A percentile compares a stretch with the other conserved stretches of the same genome.
Evolutionary conservation across 2,888 invertebrate genomes (phyloP).

Genomic region (Nomada ferruginata): DNA sequence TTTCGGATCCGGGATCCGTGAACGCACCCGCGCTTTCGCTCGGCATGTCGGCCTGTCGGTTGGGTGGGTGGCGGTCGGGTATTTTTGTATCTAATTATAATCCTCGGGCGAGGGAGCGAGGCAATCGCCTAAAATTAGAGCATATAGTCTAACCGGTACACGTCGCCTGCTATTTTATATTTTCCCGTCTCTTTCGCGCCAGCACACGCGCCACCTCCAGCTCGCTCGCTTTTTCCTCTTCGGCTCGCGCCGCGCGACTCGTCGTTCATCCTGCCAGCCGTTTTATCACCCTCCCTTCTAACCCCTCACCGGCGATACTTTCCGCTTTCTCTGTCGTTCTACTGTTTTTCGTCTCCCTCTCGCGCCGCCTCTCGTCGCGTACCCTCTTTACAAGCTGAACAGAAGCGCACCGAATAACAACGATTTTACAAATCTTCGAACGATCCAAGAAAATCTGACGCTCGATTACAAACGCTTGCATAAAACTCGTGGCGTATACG

Average conservation of each 20-base stretch:
- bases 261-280: constrained; percentile 60
- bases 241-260: constrained; percentile 46
- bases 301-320: constrained; percentile 30
- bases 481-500: too few relatives aligned
- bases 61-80: constrained; percentile 77
- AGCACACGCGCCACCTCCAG: constrained; percentile 22
- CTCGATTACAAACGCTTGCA: too few relatives aligned
- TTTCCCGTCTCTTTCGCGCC: constrained; percentile 61
- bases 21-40: constrained; percentile 73
- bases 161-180: constrained; percentile 77
- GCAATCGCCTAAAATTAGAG: constrained; percentile 84
- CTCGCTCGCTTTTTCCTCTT: constrained; percentile 41
- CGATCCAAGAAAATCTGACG: too few relatives aligned
- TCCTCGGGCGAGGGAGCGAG: constrained; percentile 83
- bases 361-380: constrained; percentile 6
- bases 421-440: too few relatives aligned
- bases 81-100: constrained; percentile 84
- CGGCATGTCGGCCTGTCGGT: constrained; percentile 56
- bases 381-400: not conserved
- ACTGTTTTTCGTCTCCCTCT: constrained; percentile 7
- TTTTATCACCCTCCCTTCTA: constrained; percentile 56
- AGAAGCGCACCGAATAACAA: not conserved
- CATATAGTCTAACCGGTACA: constrained; percentile 81
- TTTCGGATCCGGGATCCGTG: constrained; percentile 62
- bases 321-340: not conserved